A percentile compares a stretch with the other conserved stretches of the same genome.
phyloP scores from a whole-genome alignment of 2,797 vertebrate genomes.

The Bradypodion ventrale region DNA sequence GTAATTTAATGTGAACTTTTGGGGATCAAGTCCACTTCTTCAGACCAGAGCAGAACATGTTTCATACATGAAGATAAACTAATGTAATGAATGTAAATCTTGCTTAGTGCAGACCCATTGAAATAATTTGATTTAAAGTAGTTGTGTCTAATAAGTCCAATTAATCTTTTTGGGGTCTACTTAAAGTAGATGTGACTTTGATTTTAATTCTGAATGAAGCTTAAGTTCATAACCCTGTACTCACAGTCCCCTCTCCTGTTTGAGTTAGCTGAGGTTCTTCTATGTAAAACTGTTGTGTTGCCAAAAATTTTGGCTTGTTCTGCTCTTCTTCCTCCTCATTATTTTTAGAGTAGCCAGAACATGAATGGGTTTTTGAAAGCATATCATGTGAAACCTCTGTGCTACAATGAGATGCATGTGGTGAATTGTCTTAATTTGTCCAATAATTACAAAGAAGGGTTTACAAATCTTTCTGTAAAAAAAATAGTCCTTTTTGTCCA shows the following conservation, averaged over 20 bases:
- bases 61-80: not conserved
- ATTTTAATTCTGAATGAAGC: not conserved
- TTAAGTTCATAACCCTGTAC: not conserved
- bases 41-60: too few species aligned
- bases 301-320: not conserved
- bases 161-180: not conserved
- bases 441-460: not conserved
- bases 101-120: not conserved
- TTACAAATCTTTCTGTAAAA: too few species aligned
- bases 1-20: too few species aligned
- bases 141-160: not conserved
- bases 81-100: not conserved
- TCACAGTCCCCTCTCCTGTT: not conserved
- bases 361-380: not conserved
- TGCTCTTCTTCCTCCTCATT: too few species aligned
- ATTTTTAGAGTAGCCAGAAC: not conserved
- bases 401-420: not conserved
- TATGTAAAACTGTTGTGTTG: not conserved
- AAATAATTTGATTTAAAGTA: not conserved
- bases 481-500: not conserved
- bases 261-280: not conserved
- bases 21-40: too few species aligned
- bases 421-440: not conserved
- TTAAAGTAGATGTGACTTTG: not conserved
- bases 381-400: not conserved